Evolutionary conservation across 2,113 vertebrate genomes (phyloP), one percentile per base, ranked within the genome.

Genomic region (Lates calcarifer): DNA sequence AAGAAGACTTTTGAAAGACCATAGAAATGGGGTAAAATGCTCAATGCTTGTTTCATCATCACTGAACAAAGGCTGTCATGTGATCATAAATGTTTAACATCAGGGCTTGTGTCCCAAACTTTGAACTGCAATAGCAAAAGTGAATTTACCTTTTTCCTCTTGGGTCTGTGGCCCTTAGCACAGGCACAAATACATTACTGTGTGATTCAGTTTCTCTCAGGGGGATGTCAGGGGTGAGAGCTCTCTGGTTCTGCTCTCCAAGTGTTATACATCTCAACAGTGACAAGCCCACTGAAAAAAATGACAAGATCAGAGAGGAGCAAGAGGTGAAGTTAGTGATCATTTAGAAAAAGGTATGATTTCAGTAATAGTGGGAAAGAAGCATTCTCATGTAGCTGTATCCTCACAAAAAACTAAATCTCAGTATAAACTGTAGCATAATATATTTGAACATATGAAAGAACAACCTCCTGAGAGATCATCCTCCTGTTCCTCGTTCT

Each of bases 281-380:
- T 2, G 80, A 53, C 56, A 81, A 31, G 11, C 55, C 64, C 63
- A 14, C 82, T 88, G 60, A 83, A 86, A 45, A 45, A 77, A 81
- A 81, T 4, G 14, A 64, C 22, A 79, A 58, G 2, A 70, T 31
- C 2, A 65, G 14, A 5, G 11, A 35, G 55, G 13, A 41, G 4
- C 1, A 33, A 28, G 13, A 12, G 2, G 14, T 29, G 26, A 39
- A 4, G 29, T 33, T 55, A 56, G 20, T 9, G 5, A 35, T 3
- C n/a, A n/a, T n/a, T n/a, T n/a, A n/a, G n/a, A n/a, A n/a, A n/a
- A n/a, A n/a, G n/a, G n/a, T n/a, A n/a, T n/a, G n/a, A n/a, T n/a
- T n/a, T n/a, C n/a, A n/a, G n/a, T n/a, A n/a, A n/a, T n/a, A n/a
- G n/a, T n/a, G n/a, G n/a, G n/a, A 35, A 41, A 22, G 39, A 35